Evolutionary conservation across 2,797 vertebrate genomes (phyloP).

Genomic region (Petrocephalus schoutedeni): DNA sequence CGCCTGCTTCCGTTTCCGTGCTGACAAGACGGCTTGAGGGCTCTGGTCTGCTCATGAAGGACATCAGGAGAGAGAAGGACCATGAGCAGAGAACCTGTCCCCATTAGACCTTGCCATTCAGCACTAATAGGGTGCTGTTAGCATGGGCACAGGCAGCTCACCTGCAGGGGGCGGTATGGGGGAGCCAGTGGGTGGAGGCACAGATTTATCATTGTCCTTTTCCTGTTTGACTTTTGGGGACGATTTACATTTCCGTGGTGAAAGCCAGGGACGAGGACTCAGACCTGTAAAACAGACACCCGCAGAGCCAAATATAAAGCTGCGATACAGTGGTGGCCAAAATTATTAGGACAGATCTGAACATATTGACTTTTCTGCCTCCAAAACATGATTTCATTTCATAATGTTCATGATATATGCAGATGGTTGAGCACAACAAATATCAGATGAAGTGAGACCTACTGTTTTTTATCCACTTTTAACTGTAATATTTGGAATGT

Average conservation of each 20-base stretch:
- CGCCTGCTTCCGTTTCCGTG: slow-evolving; percentile 37
- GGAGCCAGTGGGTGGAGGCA: not conserved
- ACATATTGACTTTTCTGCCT: no score
- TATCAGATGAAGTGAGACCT: no score
- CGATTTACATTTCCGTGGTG: not conserved
- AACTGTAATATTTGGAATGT: no score
- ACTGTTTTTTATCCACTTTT: no score
- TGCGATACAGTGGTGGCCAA: not conserved
- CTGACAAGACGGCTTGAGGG: slow-evolving; percentile 19
- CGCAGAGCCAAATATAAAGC: not conserved
- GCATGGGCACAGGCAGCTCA: not conserved
- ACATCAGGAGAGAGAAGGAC: not conserved
- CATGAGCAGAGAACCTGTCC: not conserved
- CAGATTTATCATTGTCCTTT: slow-evolving; percentile 13
- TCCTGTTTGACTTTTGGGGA: slow-evolving; percentile 18
- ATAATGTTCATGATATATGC: no score
- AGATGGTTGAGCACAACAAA: no score
- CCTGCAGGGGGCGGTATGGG: not conserved
- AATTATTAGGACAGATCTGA: no score
- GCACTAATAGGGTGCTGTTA: not conserved
- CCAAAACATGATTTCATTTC: no score
- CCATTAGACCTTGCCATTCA: not conserved
- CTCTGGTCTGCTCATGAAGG: slow-evolving; percentile 34
- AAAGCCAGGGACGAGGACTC: not conserved
- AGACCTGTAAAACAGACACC: not conserved